Conservation (phyloP, 2,113 vertebrate species). For the Clarias batrachus region DNA sequence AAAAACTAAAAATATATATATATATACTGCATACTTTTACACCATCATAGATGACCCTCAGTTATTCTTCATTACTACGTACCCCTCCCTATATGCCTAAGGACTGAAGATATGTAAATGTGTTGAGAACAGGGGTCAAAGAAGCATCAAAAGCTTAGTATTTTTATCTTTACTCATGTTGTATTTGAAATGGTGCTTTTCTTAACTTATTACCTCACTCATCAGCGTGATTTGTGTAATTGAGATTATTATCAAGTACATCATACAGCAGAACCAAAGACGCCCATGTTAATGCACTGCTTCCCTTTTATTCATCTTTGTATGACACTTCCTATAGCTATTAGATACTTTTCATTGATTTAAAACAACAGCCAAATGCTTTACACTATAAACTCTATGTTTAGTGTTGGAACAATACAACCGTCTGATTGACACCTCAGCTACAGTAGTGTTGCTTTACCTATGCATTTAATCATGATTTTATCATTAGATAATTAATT, state of each 20-base stretch:
- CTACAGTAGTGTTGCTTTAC: constrained; percentile 16
- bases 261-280: constrained; percentile 75
- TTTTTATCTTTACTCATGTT: constrained; percentile 43
- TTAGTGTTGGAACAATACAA: background rate
- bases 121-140: constrained; percentile 29
- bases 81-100: constrained; percentile 37
- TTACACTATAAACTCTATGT: background rate
- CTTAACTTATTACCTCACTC: constrained; percentile 90
- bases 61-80: constrained; percentile 22
- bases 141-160: constrained; percentile 28
- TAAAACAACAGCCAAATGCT: background rate
- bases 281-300: constrained; percentile 61
- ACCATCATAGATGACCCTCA: background rate
- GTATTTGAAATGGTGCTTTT: constrained; percentile 82
- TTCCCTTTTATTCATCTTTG: constrained; percentile 40
- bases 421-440: background rate
- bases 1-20: background rate
- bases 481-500: constrained; percentile 20
- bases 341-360: background rate
- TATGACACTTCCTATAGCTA: background rate
- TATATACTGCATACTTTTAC: constrained; percentile 13
- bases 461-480: background rate
- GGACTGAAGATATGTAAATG: constrained; percentile 42
- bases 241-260: constrained; percentile 49
- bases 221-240: constrained; percentile 46